Evolutionary conservation across 1,140 invertebrate genomes (phyloP), one percentile per base, ranked within the genome.

Genomic region (Whitmania pigra): DNA sequence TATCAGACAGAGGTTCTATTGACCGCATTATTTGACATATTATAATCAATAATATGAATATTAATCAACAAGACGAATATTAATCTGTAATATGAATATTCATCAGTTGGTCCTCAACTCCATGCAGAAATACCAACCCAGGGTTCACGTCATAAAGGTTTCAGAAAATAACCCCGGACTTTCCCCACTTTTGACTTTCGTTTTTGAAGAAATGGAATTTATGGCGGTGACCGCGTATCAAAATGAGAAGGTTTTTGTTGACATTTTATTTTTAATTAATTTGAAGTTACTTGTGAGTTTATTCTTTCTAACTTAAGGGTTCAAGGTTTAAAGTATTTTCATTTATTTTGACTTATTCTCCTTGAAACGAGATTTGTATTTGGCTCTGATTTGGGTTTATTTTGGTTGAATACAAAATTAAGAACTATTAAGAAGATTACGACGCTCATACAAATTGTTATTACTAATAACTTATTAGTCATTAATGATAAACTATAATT

Each of bases 41-140:
- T 86, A 97, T 97, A 84, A 94, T 92, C 84, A 94, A 98, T 86
- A 97, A n/a, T 97, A 87, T 94, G 97, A 87, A 94, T 94, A 87
- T 97, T 96, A 89, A 94, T 98, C 91, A 97, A 29, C 7, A 53
- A 36, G 0, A 11, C 13, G 43, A 49, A 49, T 49, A 49, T 49
- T 49, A 3, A 49, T 5, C 77, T 97, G 94, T 89, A 36, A 49
- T 17, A 49, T 49, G 43, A 49, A 49, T 49, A 49, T 49, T 49
- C 9, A 49, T 49, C 77, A 97, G 94, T 89, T 97, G 79, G 91
- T 97, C 73, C 84, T 98, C 54, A 97, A 97, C 80, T 97, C 93
- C 13, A 98, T 97, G 94, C 94, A 97, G 85, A 92, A 94, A 82
- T 97, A 98, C 82, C 94, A 97, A 78, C 94, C 95, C 11, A 85